Conservation (phyloP, 2,113 vertebrate species). For the Paramormyrops kingsleyae region DNA sequence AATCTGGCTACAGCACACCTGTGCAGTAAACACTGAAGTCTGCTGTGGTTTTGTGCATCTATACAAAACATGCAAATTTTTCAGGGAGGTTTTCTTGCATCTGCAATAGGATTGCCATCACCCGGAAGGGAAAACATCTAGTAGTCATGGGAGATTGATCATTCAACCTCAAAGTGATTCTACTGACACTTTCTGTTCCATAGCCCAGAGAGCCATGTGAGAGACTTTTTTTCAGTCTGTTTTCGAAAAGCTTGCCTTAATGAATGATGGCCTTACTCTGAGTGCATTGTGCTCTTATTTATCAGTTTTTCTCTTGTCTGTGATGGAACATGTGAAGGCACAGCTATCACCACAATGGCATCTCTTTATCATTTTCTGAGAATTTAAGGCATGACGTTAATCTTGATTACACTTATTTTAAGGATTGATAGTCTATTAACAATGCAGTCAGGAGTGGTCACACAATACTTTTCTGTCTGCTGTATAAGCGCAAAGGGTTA, state of each 20-base stretch:
- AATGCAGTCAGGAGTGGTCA: not conserved
- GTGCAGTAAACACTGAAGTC: conserved; percentile 19
- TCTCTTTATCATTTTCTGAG: not conserved
- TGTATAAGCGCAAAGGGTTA: not conserved
- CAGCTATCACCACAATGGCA: not conserved
- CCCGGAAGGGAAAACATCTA: not conserved
- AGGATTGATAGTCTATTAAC: not conserved
- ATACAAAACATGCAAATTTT: not conserved
- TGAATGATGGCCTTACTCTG: not conserved
- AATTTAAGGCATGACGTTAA: not conserved
- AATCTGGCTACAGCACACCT: conserved; percentile 21
- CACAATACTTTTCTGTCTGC: not conserved
- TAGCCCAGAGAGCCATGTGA: not conserved
- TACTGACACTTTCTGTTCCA: not conserved
- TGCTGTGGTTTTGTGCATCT: conserved; percentile 24
- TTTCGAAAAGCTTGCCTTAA: not conserved
- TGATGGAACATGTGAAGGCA: not conserved
- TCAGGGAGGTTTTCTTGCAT: not conserved
- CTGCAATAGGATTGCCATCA: not conserved
- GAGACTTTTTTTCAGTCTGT: not conserved
- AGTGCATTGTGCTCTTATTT: not conserved
- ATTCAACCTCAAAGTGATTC: not conserved
- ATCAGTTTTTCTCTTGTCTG: not conserved
- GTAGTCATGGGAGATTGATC: not conserved
- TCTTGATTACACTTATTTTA: not conserved